phyloP scores from a whole-genome alignment of 2,797 vertebrate genomes.

The Lagorchestes hirsutus region DNA sequence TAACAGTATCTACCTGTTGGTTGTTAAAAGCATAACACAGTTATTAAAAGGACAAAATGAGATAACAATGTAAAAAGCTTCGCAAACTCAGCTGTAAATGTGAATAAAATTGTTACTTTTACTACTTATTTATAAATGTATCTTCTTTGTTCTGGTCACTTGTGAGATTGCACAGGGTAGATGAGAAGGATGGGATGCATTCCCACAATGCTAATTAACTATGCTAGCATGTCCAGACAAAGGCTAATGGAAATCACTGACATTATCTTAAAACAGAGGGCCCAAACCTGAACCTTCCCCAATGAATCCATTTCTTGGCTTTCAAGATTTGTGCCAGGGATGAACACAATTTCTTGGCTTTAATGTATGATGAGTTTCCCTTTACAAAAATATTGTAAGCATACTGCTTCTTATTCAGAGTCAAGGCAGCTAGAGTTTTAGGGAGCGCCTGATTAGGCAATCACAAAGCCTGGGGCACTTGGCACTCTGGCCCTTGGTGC shows the following conservation, averaged over 20 bases:
- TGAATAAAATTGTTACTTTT: neutral
- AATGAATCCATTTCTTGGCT: neutral
- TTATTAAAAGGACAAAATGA: neutral
- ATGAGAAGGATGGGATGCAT: neutral
- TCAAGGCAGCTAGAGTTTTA: constrained; percentile 22
- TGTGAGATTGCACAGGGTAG: neutral
- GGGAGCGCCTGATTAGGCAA: constrained; percentile 16
- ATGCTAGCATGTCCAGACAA: neutral
- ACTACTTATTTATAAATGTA: neutral
- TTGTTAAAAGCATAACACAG: neutral
- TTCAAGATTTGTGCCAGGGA: neutral
- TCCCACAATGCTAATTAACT: neutral
- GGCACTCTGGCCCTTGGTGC: constrained; percentile 19
- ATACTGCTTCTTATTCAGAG: constrained; percentile 20
- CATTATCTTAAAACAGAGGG: neutral
- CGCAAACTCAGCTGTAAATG: neutral
- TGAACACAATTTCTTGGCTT: neutral
- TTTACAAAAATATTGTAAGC: neutral
- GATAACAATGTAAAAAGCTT: neutral
- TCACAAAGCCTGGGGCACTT: constrained; percentile 52
- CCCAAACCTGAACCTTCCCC: neutral
- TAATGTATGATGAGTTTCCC: neutral
- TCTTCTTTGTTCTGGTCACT: neutral
- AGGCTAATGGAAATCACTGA: neutral
- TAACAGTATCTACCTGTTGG: neutral